Percentiles rank a stretch among this genome's conserved stretches.
Conservation (phyloP, 1,140 invertebrate species). For the Pygmarrhopalites habei region DNA sequence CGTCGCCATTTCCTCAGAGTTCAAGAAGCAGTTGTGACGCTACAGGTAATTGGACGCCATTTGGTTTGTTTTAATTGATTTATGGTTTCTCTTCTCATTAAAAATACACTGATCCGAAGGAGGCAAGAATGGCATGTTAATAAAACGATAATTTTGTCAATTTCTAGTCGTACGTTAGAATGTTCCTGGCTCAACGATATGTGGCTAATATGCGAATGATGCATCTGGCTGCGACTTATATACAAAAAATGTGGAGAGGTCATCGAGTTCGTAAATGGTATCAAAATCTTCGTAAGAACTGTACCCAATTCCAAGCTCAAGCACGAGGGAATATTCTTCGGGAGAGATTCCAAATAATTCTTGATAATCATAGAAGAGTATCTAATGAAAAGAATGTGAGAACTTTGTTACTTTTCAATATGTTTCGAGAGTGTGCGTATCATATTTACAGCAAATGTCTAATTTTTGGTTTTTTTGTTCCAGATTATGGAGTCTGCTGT, state of each 20-base stretch:
- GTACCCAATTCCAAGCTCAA: slow-evolving; percentile 64
- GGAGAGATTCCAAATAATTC: slow-evolving; percentile 47
- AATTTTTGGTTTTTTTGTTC: no score
- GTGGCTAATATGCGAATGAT: slow-evolving; percentile 43
- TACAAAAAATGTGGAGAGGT: slow-evolving; percentile 69
- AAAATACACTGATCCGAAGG: no score
- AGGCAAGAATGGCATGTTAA: no score
- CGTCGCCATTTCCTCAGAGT: slow-evolving; percentile 66
- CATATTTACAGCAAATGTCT: no score
- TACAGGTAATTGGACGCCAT: slow-evolving; percentile 66
- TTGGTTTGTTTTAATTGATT: no score
- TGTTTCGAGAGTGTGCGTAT: no score
- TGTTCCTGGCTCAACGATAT: slow-evolving; percentile 49
- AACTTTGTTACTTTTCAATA: no score
- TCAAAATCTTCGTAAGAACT: slow-evolving; percentile 52
- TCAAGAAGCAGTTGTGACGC: slow-evolving; percentile 61
- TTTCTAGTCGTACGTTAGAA: slow-evolving; percentile 57
- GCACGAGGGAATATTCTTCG: slow-evolving; percentile 56
- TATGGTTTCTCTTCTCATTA: no score
- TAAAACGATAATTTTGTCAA: neutral
- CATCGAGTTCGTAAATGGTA: slow-evolving; percentile 60
- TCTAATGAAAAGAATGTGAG: slow-evolving; percentile 29
- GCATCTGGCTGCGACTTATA: slow-evolving; percentile 59
- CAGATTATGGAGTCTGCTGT: no score
- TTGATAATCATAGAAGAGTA: slow-evolving; percentile 40